Evolutionary conservation across 2,113 vertebrate genomes (phyloP), one percentile per base, ranked within the genome.

Genomic region (Dromiciops gliroides): DNA sequence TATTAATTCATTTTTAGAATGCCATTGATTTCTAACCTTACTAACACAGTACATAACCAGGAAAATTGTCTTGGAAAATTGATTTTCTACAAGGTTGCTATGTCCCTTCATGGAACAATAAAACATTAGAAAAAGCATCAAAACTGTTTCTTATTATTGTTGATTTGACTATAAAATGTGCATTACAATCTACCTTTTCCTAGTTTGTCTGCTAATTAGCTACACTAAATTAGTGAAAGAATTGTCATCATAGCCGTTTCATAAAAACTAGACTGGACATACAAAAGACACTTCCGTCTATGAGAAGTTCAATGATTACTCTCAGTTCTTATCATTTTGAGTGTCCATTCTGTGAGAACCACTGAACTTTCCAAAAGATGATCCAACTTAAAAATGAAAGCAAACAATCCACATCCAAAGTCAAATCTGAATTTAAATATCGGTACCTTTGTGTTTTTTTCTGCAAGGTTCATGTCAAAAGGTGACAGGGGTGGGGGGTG

Each of bases 141-240:
- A 89, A 97, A 95, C 24, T 95, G 47, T 94, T 96, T 96, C 94
- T 97, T 95, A 60, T 95, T 95, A 53, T 96, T 95, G 37, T 92
- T 98, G 91, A 96, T 97, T 97, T 98, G 97, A 94, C 52, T 96
- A 47, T 50, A n/a, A 90, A 95, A 92, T 93, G 44, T 97, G 51
- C 50, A 96, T 97, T 93, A 95, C 93, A 93, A 90, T 95, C n/a
- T 44, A 67, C 50, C 44, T 94, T 97, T 98, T 97, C 92, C 96
- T 90, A 75, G 53, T 93, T 48, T 95, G 75, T 90, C 95, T 95
- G 91, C 94, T 97, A 98, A 97, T 98, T 98, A 98, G 51, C 52
- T 96, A 95, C 98, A 94, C 93, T 94, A 95, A 96, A 98, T 97
- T 97, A 89, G 25, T 93, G 91, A 96, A 98, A 96, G 37, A 95